A percentile compares a stretch with the other conserved stretches of the same genome.
These are phyloP conservation scores for Brachyhypopomus occidentalis DNA, from an alignment of 2,113 vertebrate genomes.

Conservation along the genomic window DNA sequence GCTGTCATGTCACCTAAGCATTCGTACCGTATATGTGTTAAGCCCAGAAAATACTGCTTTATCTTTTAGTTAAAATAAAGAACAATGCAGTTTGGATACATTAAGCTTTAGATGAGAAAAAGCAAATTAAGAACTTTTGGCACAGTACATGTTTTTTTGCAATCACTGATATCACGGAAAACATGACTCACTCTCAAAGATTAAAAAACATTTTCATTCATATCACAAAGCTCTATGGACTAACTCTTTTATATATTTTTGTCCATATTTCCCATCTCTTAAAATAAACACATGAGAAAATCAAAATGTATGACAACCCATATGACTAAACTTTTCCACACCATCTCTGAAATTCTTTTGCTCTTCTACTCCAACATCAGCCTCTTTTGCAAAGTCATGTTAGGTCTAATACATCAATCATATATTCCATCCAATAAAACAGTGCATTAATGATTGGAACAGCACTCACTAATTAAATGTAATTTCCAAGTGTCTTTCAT, in stretches of 20 bases:
- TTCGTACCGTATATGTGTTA: not conserved
- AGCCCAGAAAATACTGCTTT: not conserved
- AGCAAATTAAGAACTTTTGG: slow-evolving; percentile 27
- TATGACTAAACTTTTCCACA: slow-evolving; percentile 54
- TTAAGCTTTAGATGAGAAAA: not conserved
- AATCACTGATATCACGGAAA: slow-evolving; percentile 53
- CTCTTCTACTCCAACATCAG: slow-evolving; percentile 19
- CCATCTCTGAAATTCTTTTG: slow-evolving; percentile 21
- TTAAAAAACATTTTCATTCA: slow-evolving; percentile 46
- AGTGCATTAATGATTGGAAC: slow-evolving; percentile 35
- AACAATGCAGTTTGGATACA: not conserved
- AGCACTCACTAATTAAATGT: slow-evolving; percentile 37
- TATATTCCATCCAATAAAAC: slow-evolving; percentile 38
- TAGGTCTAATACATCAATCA: slow-evolving; percentile 39
- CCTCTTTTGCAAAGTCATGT: slow-evolving; percentile 17
- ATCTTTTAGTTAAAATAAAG: not conserved
- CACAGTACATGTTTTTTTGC: slow-evolving; percentile 31
- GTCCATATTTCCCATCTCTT: slow-evolving; percentile 49
- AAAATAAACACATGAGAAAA: slow-evolving; percentile 62
- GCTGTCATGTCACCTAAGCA: slow-evolving; percentile 2
- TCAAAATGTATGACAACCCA: slow-evolving; percentile 47
- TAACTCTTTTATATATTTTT: slow-evolving; percentile 55
- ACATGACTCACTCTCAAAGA: slow-evolving; percentile 52
- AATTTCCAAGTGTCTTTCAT: slow-evolving; percentile 38
- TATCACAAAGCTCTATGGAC: slow-evolving; percentile 57